Base-by-base conservation (phyloP, 2,113 vertebrate species). In the Poeciliopsis retropinna region DNA sequence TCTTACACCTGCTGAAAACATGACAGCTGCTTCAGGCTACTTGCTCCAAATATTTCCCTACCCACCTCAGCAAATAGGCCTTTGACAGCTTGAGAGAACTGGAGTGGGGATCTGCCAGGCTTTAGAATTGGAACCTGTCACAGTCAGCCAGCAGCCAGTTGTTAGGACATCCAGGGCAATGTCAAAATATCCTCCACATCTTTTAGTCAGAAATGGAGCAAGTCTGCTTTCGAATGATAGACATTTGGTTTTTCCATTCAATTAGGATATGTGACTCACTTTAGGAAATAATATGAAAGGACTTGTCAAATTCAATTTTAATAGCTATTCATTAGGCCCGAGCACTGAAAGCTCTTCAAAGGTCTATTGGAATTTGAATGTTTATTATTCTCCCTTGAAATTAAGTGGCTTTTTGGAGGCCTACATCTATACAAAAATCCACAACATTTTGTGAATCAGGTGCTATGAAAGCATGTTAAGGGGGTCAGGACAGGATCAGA, bases 101-200 rank as follows among this genome's bases (percentile, higher is more conserved):
- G n/a, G 3, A 32, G 30, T 29, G 11, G 60, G 69, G 82, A 73
- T 62, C 73, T 60, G 47, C 39, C 51, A 74, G 60, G 31, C 54
- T 82, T 75, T 51, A 67, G 66, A 85, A 27, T 63, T 75, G 25
- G 64, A 68, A 73, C 81, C 73, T 76, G 79, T 87, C 85, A 80
- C n/a, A 78, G 78, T 31, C 63, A 66, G 65, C 41, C 65, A 67
- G 74, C 4, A 13, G 51, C 73, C 64, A 69, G 68, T 70, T 86
- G 81, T 83, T 78, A 79, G 64, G 75, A 66, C 57, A 57, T 67
- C 10, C 44, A 17, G 61, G 64, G 22, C 29, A 39, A 22, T 73
- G 17, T 22, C 31, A 25, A 19, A 17, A 15, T 29, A 8, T 30
- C 27, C 27, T 30, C 13, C 12, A 29, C 70, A 37, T 60, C 34